Evolutionary conservation across 1,140 invertebrate species (phyloP), one percentile per base, ranked within the genome.

Genomic region (Bombus turneri): DNA sequence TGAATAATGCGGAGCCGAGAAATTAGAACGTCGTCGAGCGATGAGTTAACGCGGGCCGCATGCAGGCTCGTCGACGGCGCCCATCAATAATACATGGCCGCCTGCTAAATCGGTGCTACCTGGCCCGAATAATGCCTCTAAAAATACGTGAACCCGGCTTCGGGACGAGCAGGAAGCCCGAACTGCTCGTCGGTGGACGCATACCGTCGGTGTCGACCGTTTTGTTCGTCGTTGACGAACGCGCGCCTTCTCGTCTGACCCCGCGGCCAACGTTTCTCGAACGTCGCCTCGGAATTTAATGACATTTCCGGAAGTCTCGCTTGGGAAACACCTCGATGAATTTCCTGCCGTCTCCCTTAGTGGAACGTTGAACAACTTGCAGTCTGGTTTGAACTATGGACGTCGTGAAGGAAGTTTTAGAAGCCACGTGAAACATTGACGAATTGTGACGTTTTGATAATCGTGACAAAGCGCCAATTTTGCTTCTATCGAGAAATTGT

Each of bases 41-140:
- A 71, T 28, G 73, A 80, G 57, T 80, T 71, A 80, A 72, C 68
- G 69, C 68, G 75, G 53, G 34, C 69, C 83, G 41, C 57, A 39
- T 74, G 78, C 78, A 74, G 57, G 41, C 34, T 80, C 76, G 84
- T 85, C 83, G 82, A 77, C 82, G 81, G 76, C 80, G 71, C 69
- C 77, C 73, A 72, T 87, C 91, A 91, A 91, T 92, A 91, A 91
- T 91, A 92, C 85, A 87, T 81, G 78, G 87, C 72, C 85, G 75
- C 85, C 79, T 81, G 82, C 89, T 91, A 91, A 92, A 91, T 91
- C 84, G 83, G 90, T 91, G 86, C 89, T 87, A 92, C 88, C 91
- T 92, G 91, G 88, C 89, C 92, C 91, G 91, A 92, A 92, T 92
- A 92, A 92, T 90, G 53, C 83, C 68, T 68, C 91, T 91, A 91